These are phyloP conservation scores for Thermophis baileyi DNA, from an alignment of 2,113 vertebrate genomes.

Conservation along the genomic window DNA sequence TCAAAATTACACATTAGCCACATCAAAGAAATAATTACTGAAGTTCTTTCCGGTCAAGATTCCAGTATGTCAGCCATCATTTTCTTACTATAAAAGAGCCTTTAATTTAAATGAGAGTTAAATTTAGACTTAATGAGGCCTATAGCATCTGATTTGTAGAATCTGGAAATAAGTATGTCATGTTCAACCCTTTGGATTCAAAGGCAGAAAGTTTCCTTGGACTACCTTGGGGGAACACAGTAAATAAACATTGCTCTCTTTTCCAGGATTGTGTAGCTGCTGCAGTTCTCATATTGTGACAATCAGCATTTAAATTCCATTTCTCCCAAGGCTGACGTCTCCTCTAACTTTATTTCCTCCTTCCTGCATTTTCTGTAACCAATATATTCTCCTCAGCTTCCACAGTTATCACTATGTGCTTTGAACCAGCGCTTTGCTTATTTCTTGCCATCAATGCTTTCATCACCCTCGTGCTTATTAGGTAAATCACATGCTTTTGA, in stretches of 20 bases:
- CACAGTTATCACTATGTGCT: not conserved
- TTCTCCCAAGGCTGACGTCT: not conserved
- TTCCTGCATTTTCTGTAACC: not conserved
- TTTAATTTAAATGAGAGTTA: constrained; percentile 18
- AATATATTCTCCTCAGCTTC: not conserved
- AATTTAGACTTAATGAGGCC: constrained; percentile 1
- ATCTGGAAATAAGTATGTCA: not conserved
- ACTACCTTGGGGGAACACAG: not conserved
- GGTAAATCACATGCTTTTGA: not conserved
- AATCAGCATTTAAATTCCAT: not conserved
- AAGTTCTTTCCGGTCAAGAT: constrained; percentile 25
- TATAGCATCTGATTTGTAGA: not conserved
- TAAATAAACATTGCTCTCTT: not conserved
- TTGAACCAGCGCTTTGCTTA: not conserved
- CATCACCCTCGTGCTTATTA: not conserved
- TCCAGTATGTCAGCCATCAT: constrained; percentile 9
- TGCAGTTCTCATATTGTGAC: not conserved
- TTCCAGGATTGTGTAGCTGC: not conserved
- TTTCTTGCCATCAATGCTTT: not conserved
- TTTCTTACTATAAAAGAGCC: constrained; percentile 21
- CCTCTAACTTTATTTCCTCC: not conserved
- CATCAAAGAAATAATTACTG: constrained; percentile 25
- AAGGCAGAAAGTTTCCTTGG: not conserved
- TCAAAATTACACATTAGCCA: constrained; percentile 11
- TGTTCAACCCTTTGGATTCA: not conserved